Base-by-base conservation (phyloP, 2,113 vertebrate species). In the Conger conger region DNA sequence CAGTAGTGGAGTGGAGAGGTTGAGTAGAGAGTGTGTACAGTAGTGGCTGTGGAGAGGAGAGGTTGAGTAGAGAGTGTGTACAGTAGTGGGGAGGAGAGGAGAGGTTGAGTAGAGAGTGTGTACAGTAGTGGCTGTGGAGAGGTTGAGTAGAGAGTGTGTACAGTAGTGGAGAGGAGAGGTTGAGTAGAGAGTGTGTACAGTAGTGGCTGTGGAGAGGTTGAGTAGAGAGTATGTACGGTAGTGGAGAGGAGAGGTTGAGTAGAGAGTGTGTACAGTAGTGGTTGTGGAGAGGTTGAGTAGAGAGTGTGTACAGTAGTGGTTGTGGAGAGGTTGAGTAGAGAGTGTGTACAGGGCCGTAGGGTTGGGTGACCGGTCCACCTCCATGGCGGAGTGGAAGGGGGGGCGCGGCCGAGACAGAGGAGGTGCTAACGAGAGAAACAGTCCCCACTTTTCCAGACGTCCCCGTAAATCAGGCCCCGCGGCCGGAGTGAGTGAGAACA, bases 371-470 rank as follows among this genome's bases (percentile, higher is more conserved):
- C 40, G 40, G 40, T n/a, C n/a, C 7, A 30, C 8, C 37, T 83
- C 37, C 18, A 57, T 17, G 8, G 30, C 6, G 18, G 76, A 36
- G 30, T 30, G 2, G 37, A 76, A 45, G 33, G 45, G 33, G n/a
- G 63, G 63, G 27, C 17, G 16, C 23, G 35, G 16, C n/a, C 15
- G 27, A 73, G 53, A 81, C 15, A 38, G 53, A 73, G 30, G 84
- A 83, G 76, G 85, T 60, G 81, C 54, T 82, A 86, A 86, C 57
- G 81, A 83, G 50, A 33, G 37, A 63, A 80, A 37, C 53, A 79
- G 73, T 23, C 80, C 79, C 38, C 38, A 18, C 36, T 42, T 40
- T 38, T 11, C 27, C n/a, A 33, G 54, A 37, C 36, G 4, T 9
- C 36, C 81, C 54, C 60, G 54, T 68, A 42, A 68, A 82, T 42